A percentile compares a stretch with the other conserved stretches of the same genome.
These are phyloP conservation scores for Dryobotodes eremita DNA, from an alignment of 2,888 invertebrate genomes.

Conservation along the genomic window DNA sequence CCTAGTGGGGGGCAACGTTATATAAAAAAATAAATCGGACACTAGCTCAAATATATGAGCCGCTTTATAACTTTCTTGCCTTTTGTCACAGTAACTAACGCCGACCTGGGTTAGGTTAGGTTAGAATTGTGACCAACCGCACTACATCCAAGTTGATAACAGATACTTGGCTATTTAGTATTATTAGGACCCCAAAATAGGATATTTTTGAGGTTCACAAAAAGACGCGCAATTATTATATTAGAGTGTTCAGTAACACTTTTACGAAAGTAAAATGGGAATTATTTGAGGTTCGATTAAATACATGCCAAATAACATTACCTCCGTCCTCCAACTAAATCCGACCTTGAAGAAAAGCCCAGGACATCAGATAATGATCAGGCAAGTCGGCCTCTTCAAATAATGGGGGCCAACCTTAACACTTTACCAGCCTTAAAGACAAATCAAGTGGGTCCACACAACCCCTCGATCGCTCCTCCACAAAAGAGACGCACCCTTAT, in stretches of 20 bases:
- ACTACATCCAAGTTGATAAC: neutral
- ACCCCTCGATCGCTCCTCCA: constrained; percentile 22
- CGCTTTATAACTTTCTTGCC: neutral
- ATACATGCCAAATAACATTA: neutral
- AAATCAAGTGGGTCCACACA: constrained; percentile 43
- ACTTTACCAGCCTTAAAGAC: constrained; percentile 22
- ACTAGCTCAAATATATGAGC: neutral
- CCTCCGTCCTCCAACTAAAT: neutral
- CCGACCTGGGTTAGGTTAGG: neutral
- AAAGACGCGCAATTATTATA: neutral
- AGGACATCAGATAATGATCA: constrained; percentile 6
- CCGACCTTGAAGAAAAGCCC: constrained; percentile 10
- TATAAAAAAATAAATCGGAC: too few species aligned
- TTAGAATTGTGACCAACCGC: neutral
- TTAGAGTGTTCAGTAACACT: neutral
- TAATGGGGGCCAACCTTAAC: constrained; percentile 35
- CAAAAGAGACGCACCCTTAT: constrained; percentile 43
- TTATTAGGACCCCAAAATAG: neutral
- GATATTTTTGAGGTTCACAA: neutral
- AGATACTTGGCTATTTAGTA: neutral
- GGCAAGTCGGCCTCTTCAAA: constrained; percentile 22
- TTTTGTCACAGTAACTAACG: neutral
- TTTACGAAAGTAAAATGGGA: neutral
- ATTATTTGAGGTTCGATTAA: neutral
- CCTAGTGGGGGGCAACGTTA: too few species aligned